Evolutionary conservation across 2,113 vertebrate genomes (phyloP).

Genomic region (Tetrax tetrax): DNA sequence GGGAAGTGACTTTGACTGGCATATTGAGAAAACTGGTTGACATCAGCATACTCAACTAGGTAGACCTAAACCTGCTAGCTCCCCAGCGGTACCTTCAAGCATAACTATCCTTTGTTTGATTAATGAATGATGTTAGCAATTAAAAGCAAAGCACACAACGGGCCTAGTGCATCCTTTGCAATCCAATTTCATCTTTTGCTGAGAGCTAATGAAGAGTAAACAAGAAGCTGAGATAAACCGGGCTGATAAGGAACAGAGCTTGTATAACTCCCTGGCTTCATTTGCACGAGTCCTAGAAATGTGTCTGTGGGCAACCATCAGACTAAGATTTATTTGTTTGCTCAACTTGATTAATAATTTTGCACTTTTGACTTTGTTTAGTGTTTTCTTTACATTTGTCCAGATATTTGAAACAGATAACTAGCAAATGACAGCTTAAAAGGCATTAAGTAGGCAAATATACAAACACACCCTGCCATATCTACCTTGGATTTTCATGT

Average conservation of each 20-base stretch:
- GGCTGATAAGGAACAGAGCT: constrained; percentile 35
- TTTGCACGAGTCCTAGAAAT: constrained; percentile 17
- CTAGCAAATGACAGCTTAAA: constrained; percentile 64
- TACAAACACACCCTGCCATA: constrained; percentile 15
- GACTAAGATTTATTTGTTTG: constrained; percentile 74
- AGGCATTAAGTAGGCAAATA: constrained; percentile 34
- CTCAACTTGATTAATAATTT: constrained; percentile 85
- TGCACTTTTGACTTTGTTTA: constrained; percentile 79
- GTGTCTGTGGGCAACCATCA: background rate
- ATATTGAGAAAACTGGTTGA: background rate
- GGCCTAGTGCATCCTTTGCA: background rate
- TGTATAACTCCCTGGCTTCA: background rate
- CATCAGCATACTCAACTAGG: constrained; percentile 20
- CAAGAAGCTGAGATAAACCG: constrained; percentile 39
- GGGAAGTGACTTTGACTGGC: constrained; percentile 32
- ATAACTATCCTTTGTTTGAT: constrained; percentile 44
- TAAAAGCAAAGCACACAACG: background rate
- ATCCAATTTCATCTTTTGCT: constrained; percentile 47
- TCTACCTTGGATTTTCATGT: background rate
- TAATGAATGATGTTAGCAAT: constrained; percentile 38
- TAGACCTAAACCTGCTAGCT: constrained; percentile 4
- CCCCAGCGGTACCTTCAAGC: background rate
- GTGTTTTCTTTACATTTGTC: constrained; percentile 75
- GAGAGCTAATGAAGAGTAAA: constrained; percentile 59
- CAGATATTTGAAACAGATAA: constrained; percentile 74